Evolutionary conservation across 2,797 vertebrate genomes (phyloP).

Genomic region (Aratinga solstitialis): DNA sequence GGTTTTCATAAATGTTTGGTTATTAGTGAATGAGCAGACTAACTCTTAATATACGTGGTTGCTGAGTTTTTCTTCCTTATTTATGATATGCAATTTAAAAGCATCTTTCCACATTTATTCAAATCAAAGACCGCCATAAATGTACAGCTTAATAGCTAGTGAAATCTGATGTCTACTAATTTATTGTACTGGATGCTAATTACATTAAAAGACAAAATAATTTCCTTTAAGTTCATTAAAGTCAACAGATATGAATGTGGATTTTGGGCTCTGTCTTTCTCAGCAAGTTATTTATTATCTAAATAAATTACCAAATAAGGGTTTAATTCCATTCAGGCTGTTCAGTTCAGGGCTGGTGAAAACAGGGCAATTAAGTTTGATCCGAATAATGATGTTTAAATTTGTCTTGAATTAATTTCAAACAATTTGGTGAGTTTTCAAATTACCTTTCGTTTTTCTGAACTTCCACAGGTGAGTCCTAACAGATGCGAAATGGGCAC

Average conservation of each 20-base stretch:
- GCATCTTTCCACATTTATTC: background rate
- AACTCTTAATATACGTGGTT: background rate
- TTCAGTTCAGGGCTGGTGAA: background rate
- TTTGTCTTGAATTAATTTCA: background rate
- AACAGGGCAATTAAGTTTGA: conserved; percentile 16
- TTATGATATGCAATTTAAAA: background rate
- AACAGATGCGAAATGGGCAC: background rate
- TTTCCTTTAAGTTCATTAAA: conserved; percentile 14
- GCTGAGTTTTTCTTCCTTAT: background rate
- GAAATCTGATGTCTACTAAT: background rate
- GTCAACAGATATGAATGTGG: background rate
- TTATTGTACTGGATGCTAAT: background rate
- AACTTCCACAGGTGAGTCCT: background rate
- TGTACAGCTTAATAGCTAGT: background rate
- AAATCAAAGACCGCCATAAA: background rate
- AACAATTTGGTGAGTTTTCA: background rate
- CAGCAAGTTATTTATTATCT: background rate
- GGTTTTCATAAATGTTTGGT: background rate
- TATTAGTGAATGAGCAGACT: background rate
- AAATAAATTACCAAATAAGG: conserved; percentile 12
- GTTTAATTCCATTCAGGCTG: conserved; percentile 3
- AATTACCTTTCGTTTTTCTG: background rate
- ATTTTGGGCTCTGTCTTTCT: background rate
- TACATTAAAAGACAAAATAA: background rate
- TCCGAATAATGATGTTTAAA: background rate